These are phyloP conservation scores for Cataglyphis livida DNA, from an alignment of 2,888 invertebrate species.

Conservation along the genomic window DNA sequence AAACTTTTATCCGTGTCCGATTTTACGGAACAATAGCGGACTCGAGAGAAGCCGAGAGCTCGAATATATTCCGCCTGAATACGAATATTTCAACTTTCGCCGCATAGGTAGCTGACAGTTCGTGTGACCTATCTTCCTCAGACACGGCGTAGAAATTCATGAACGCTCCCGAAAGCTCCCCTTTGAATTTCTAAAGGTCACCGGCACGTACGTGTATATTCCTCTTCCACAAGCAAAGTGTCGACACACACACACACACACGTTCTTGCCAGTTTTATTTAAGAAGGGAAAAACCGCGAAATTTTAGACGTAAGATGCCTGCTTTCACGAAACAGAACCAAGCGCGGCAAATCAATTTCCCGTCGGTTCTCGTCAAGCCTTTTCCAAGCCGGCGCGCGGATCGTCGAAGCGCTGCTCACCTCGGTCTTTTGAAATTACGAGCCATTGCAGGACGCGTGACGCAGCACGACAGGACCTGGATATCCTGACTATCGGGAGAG, in stretches of 20 bases:
- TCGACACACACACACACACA: neutral
- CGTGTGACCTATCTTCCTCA: constrained; percentile 61
- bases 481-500: constrained; percentile 53
- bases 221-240: constrained; percentile 10
- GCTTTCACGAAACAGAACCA: constrained; percentile 2
- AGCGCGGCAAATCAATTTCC: constrained; percentile 39
- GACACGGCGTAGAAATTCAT: constrained; percentile 69
- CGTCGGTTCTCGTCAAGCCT: constrained; percentile 32
- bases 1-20: constrained; percentile 18
- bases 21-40: constrained; percentile 38
- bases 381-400: neutral
- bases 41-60: constrained; percentile 15
- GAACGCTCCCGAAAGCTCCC: constrained; percentile 63
- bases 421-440: constrained; percentile 69
- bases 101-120: constrained; percentile 41
- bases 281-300: constrained; percentile 3
- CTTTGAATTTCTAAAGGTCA: constrained; percentile 70
- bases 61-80: constrained; percentile 48
- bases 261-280: constrained; percentile 2
- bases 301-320: constrained; percentile 11
- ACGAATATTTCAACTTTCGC: constrained; percentile 57
- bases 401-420: constrained; percentile 34
- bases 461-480: constrained; percentile 66
- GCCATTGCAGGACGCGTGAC: constrained; percentile 66
- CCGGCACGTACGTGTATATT: constrained; percentile 21